Conservation (phyloP, 2,113 vertebrate genomes). For the Sorex fumeus region DNA sequence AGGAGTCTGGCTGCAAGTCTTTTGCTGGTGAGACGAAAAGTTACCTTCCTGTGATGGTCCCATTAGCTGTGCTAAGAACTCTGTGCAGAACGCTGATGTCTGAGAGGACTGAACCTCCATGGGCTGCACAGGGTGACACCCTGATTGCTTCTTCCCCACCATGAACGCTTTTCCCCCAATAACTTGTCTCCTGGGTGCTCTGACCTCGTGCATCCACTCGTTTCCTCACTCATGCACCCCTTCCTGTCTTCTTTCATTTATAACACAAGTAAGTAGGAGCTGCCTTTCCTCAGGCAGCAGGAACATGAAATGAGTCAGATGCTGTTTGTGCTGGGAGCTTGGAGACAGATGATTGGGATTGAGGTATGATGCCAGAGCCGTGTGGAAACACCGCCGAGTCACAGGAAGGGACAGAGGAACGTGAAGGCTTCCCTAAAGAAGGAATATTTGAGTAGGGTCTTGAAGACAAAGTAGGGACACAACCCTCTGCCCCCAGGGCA, state of each 20-base stretch:
- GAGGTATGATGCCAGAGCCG: background rate
- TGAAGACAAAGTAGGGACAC: background rate
- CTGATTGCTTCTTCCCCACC: background rate
- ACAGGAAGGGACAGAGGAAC: background rate
- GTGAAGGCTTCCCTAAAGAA: background rate
- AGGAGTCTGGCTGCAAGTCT: background rate
- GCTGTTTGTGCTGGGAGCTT: background rate
- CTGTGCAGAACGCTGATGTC: background rate
- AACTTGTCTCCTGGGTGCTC: background rate
- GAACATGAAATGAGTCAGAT: background rate
- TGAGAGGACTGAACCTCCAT: background rate
- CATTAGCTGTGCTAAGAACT: background rate
- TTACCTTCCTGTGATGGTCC: background rate
- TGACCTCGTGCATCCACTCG: slow-evolving; percentile 41
- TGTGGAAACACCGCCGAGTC: background rate
- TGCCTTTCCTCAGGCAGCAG: background rate
- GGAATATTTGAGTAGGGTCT: slow-evolving; percentile 20
- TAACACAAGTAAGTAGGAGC: background rate
- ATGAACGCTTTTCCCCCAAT: slow-evolving; percentile 1
- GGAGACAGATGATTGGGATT: background rate
- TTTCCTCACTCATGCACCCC: background rate
- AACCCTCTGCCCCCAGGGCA: background rate
- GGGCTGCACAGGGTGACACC: slow-evolving; percentile 30
- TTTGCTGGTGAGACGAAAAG: background rate
- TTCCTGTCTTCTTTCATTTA: slow-evolving; percentile 41